These are phyloP conservation scores for Myopa testacea DNA, from an alignment of 2,888 invertebrate genomes.

Conservation along the genomic window DNA sequence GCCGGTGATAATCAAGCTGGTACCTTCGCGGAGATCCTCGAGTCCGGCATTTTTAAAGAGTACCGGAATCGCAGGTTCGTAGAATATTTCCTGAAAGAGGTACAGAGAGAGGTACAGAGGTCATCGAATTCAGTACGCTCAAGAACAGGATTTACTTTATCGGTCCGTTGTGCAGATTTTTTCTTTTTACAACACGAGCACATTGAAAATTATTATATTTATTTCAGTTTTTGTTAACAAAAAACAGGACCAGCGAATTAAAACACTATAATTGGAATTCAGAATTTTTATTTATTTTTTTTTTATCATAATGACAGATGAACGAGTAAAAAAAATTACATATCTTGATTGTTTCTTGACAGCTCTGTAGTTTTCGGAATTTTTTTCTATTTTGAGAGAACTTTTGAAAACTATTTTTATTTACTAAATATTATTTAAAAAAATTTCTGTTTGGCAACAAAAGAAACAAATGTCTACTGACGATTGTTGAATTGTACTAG, in stretches of 20 bases:
- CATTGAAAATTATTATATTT: not conserved
- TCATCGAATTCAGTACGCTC: not conserved
- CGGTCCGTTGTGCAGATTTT: not conserved
- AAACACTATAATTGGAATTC: not conserved
- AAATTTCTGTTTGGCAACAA: no score
- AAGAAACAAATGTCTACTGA: no score
- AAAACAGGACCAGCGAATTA: not conserved
- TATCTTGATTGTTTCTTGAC: no score
- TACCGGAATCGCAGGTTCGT: conserved; percentile 1
- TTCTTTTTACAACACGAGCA: not conserved
- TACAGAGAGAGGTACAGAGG: not conserved
- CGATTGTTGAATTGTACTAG: no score
- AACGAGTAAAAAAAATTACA: no score
- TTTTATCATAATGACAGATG: not conserved
- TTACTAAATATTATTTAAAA: not conserved
- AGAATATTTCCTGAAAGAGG: not conserved
- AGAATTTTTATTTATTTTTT: not conserved
- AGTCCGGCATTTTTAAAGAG: not conserved
- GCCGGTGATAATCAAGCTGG: not conserved
- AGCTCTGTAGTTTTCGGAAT: no score
- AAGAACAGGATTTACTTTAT: not conserved
- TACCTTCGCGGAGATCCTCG: not conserved
- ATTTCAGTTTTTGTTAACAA: conserved; percentile 2
- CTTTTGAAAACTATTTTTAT: no score
- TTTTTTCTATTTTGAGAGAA: no score